These are phyloP conservation scores for Pelmatolapia mariae DNA, from an alignment of 2,113 vertebrate genomes.

Conservation along the genomic window DNA sequence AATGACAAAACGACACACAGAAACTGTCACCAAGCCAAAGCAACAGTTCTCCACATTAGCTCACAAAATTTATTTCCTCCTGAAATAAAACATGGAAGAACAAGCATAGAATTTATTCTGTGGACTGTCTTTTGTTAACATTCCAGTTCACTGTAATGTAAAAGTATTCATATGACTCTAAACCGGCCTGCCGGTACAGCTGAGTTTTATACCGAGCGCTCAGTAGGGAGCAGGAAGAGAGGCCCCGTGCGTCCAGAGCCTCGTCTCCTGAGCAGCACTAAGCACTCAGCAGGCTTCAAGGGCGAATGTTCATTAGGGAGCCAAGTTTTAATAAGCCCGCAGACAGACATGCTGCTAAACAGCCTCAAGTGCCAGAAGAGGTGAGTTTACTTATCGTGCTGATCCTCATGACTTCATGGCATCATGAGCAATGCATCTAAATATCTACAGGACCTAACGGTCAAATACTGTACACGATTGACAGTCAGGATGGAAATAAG, in stretches of 20 bases:
- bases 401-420: constrained; percentile 55
- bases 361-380: constrained; percentile 59
- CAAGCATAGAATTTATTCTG: not conserved
- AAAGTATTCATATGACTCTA: constrained; percentile 56
- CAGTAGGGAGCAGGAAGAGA: constrained; percentile 66
- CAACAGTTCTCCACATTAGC: not conserved
- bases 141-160: constrained; percentile 56
- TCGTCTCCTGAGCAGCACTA: constrained; percentile 55
- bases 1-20: constrained; percentile 6
- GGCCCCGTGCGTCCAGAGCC: constrained; percentile 51
- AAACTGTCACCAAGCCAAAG: not conserved
- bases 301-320: constrained; percentile 65
- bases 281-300: constrained; percentile 69
- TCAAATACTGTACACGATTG: not conserved
- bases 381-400: constrained; percentile 52
- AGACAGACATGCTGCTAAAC: constrained; percentile 68
- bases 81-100: not conserved
- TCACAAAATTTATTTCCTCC: not conserved
- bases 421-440: constrained; percentile 11
- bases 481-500: not conserved
- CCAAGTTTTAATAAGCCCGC: constrained; percentile 70
- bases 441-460: not conserved
- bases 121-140: constrained; percentile 42
- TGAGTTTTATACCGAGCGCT: constrained; percentile 50
- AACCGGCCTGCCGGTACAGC: constrained; percentile 31